Percentiles rank a stretch among this genome's conserved stretches.
Evolutionary conservation across 2,888 invertebrate species (phyloP).

Genomic region (Lampropteryx suffumata): DNA sequence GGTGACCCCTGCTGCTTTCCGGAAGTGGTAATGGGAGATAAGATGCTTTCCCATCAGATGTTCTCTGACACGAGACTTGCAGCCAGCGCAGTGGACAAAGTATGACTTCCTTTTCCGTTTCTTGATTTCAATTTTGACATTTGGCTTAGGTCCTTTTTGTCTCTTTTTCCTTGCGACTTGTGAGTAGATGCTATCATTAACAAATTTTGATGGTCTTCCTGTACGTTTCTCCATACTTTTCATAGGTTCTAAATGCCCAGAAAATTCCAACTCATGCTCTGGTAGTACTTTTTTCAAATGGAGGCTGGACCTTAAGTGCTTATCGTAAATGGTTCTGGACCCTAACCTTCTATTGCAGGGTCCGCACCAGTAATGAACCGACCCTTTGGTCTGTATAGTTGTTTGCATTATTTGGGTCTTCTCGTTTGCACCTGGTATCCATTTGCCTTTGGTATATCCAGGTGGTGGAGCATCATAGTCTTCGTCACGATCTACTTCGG

Average conservation of each 20-base stretch:
- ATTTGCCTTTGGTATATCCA: slow-evolving; percentile 90
- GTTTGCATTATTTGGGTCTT: slow-evolving; percentile 81
- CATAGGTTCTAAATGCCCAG: slow-evolving; percentile 69
- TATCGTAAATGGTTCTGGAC: slow-evolving; percentile 88
- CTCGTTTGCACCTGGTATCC: slow-evolving; percentile 87
- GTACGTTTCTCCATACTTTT: slow-evolving; percentile 56
- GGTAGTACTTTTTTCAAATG: slow-evolving; percentile 86
- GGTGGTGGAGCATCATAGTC: slow-evolving; percentile 85
- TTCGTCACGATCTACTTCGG: slow-evolving; percentile 68
- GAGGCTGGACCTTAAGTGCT: slow-evolving; percentile 88
- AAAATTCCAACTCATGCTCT: slow-evolving; percentile 87
- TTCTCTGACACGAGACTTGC: slow-evolving; percentile 86
- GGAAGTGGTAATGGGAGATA: slow-evolving; percentile 92
- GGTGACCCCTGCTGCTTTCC: slow-evolving; percentile 85
- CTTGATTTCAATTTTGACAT: slow-evolving; percentile 53
- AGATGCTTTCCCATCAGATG: slow-evolving; percentile 92
- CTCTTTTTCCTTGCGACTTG: slow-evolving; percentile 49
- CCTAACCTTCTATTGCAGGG: slow-evolving; percentile 90
- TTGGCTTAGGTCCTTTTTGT: slow-evolving; percentile 38
- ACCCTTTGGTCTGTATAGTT: slow-evolving; percentile 74
- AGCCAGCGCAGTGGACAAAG: slow-evolving; percentile 87
- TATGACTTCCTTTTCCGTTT: slow-evolving; percentile 82
- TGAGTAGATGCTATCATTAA: slow-evolving; percentile 57
- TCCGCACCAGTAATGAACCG: slow-evolving; percentile 89
- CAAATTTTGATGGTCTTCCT: slow-evolving; percentile 61